Evolutionary conservation across 2,113 vertebrate genomes (phyloP).

Genomic region (Etia nguti): DNA sequence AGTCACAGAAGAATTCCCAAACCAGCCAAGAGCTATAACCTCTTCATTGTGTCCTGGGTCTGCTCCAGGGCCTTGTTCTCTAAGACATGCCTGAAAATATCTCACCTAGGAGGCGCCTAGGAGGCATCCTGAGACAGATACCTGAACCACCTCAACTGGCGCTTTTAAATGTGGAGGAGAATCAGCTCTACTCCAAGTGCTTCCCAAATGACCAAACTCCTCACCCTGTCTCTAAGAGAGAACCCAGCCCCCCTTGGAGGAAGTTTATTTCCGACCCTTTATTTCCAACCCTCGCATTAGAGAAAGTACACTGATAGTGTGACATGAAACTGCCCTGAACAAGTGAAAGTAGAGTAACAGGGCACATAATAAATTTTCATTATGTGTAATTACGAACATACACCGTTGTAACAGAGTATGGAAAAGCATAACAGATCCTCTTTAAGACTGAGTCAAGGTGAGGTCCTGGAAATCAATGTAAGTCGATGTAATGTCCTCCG

Average conservation of each 20-base stretch:
- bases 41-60: background rate
- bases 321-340: background rate
- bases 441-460: background rate
- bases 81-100: background rate
- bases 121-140: background rate
- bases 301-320: background rate
- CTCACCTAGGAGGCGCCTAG: background rate
- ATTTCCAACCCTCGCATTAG: background rate
- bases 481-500: background rate
- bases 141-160: background rate
- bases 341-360: background rate
- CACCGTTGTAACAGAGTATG: background rate
- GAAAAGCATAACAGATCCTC: background rate
- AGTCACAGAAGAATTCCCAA: background rate
- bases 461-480: background rate
- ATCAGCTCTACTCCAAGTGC: accelerated
- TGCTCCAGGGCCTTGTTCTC: background rate
- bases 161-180: background rate
- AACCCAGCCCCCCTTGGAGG: background rate
- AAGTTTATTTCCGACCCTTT: background rate
- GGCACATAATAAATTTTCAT: background rate
- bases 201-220: background rate
- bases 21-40: background rate
- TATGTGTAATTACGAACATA: background rate
- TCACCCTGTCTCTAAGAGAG: background rate